These are phyloP conservation scores for Leistus spinibarbis DNA, from an alignment of 2,888 invertebrate genomes.

Conservation along the genomic window DNA sequence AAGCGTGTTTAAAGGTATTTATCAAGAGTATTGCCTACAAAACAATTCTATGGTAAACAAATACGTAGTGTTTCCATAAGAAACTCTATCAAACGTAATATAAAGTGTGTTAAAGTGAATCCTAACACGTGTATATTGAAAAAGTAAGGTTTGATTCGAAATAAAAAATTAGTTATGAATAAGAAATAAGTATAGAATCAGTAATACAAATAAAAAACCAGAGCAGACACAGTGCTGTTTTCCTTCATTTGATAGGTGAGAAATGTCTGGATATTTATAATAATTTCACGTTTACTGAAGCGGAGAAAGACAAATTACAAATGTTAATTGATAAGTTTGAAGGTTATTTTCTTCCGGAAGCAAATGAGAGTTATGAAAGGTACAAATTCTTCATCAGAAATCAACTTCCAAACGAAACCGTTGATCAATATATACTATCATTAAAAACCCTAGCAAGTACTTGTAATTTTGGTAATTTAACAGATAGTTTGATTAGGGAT, in stretches of 20 bases:
- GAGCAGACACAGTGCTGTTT: constrained; percentile 29
- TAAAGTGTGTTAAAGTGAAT: no score
- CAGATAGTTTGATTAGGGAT: background rate
- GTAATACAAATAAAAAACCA: constrained; percentile 12
- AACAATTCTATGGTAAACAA: no score
- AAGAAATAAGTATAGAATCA: no score
- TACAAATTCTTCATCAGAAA: constrained; percentile 34
- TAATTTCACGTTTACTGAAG: constrained; percentile 35
- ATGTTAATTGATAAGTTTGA: constrained; percentile 38
- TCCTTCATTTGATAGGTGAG: constrained; percentile 41
- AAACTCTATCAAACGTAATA: no score
- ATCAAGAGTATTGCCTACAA: no score
- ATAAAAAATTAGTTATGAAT: no score
- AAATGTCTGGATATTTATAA: constrained; percentile 40
- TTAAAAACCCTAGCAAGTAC: no score
- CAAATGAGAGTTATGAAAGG: constrained; percentile 40
- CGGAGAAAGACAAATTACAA: constrained; percentile 24
- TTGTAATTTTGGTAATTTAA: no score
- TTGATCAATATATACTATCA: constrained; percentile 39
- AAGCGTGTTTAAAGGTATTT: no score
- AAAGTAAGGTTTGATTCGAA: no score
- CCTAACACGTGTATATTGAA: no score
- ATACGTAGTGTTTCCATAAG: no score
- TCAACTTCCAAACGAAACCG: constrained; percentile 21
- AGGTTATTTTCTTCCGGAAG: constrained; percentile 39